Evolutionary conservation across 2,797 vertebrate genomes (phyloP).

Genomic region (Malacoctenus gilli): DNA sequence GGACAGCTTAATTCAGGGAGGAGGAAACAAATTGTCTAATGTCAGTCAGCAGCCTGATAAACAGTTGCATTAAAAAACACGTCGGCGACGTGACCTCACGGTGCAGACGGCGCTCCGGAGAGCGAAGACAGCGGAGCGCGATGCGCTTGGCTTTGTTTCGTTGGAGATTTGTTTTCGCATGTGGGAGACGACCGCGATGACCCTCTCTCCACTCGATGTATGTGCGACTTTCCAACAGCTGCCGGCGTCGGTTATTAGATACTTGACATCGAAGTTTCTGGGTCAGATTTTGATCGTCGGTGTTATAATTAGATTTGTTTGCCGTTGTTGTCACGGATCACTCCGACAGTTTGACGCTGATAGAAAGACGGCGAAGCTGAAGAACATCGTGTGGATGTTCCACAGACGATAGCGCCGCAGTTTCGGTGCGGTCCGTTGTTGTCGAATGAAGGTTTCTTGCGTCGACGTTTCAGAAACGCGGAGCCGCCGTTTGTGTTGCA

Average conservation of each 20-base stretch:
- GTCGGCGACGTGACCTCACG: neutral
- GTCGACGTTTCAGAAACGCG: no score
- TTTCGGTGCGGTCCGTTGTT: no score
- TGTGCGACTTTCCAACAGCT: neutral
- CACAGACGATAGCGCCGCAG: no score
- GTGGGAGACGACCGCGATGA: slow-evolving; percentile 1
- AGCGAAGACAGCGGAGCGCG: neutral
- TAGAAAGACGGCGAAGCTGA: slow-evolving; percentile 2
- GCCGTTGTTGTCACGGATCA: slow-evolving; percentile 18
- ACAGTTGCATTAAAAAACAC: neutral
- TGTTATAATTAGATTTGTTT: slow-evolving; percentile 23
- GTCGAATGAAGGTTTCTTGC: no score
- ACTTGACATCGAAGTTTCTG: slow-evolving; percentile 17
- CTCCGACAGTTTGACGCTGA: slow-evolving; percentile 14
- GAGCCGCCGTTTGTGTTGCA: no score
- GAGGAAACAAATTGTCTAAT: slow-evolving; percentile 27
- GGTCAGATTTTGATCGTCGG: slow-evolving; percentile 22
- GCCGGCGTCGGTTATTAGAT: slow-evolving; percentile 18
- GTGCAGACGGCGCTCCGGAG: neutral
- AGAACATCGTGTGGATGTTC: no score
- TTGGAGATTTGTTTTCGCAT: neutral
- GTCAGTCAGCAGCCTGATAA: slow-evolving; percentile 24
- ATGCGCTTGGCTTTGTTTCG: neutral
- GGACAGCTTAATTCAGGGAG: slow-evolving; percentile 14
- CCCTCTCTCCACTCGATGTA: no score